Conservation (phyloP, 2,888 invertebrate species). For the Ectropis crepuscularia region DNA sequence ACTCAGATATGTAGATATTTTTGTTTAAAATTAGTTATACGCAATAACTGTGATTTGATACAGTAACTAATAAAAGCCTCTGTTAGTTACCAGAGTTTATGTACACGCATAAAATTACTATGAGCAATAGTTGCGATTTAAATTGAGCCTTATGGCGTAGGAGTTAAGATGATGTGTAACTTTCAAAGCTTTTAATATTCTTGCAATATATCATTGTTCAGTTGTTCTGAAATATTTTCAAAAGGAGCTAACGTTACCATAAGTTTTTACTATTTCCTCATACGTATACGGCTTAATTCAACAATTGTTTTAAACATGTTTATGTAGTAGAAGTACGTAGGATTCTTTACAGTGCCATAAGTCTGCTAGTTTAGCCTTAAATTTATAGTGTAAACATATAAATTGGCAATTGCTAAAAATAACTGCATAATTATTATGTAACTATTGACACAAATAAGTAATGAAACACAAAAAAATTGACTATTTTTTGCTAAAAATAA, state of each 20-base stretch:
- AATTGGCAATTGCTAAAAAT: no score
- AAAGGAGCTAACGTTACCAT: not conserved
- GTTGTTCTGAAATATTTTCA: conserved; percentile 24
- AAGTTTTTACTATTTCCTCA: not conserved
- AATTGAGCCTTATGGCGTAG: not conserved
- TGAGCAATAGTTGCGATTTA: not conserved
- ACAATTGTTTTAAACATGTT: no score
- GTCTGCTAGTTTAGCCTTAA: no score
- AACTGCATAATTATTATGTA: no score
- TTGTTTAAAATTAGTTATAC: conserved; percentile 24
- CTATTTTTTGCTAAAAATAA: no score
- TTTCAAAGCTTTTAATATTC: not conserved
- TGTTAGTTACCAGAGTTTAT: not conserved
- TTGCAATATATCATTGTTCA: not conserved
- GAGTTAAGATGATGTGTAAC: not conserved
- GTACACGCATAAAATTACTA: no score
- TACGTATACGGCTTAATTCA: no score
- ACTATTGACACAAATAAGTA: no score
- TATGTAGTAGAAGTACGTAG: no score
- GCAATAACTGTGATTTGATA: conserved; percentile 26
- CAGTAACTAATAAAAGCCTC: conserved; percentile 14
- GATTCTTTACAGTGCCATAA: no score
- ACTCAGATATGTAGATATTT: conserved; percentile 20
- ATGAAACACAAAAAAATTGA: no score
- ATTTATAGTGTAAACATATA: no score